These are phyloP conservation scores for Yponomeuta malinellus DNA, from an alignment of 2,888 invertebrate species.

Conservation along the genomic window DNA sequence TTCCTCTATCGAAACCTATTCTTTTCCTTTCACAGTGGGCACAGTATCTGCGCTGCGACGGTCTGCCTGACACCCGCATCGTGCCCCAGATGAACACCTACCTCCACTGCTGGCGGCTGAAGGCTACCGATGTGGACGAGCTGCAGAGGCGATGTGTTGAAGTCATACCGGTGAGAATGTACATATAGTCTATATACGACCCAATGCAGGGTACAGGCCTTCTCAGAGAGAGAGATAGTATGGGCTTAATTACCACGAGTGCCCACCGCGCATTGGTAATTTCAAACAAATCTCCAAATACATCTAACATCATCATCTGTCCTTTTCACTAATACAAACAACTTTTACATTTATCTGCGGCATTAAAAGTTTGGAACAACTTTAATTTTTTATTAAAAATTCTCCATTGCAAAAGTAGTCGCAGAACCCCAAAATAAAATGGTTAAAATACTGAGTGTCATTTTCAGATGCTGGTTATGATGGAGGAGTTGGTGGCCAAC, in stretches of 20 bases:
- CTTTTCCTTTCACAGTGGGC: conserved; percentile 60
- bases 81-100: conserved; percentile 76
- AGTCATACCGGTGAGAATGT: conserved; percentile 58
- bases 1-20: no score
- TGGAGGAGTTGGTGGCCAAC: conserved; percentile 68
- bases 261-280: no score
- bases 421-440: conserved; percentile 38
- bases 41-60: conserved; percentile 76
- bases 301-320: no score
- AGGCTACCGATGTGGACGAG: conserved; percentile 53
- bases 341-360: no score
- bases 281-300: no score
- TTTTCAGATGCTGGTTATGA: conserved; percentile 66
- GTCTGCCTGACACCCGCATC: conserved; percentile 75
- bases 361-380: background rate
- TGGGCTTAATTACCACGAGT: no score
- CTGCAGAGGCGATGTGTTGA: conserved; percentile 63
- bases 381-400: background rate
- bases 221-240: no score
- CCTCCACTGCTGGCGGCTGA: conserved; percentile 69
- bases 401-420: conserved; percentile 16
- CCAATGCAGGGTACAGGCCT: no score
- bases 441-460: background rate
- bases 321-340: no score
- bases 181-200: no score